Base-by-base conservation (phyloP, 2,888 invertebrate species). In the Eupeodes luniger region DNA sequence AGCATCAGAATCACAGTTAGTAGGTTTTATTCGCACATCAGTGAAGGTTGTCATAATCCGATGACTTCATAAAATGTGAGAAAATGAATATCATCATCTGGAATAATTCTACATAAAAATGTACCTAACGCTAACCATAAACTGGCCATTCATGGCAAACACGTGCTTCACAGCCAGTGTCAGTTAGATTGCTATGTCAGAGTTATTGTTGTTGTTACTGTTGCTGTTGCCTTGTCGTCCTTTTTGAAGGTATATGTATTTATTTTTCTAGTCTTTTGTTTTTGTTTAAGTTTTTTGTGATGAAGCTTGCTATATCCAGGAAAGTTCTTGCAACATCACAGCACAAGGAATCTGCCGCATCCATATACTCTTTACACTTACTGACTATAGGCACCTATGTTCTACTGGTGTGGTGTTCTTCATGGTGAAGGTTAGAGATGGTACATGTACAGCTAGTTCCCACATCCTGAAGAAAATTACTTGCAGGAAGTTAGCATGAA, bases 401-500 rank as follows among this genome's bases (percentile, higher is more conserved):
- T 4, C 5, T 9, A 40, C 19, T 19, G 19, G 19, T 19, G 19
- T 19, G 19, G 5, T 40, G 40, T 34, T 7, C n/a, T 5, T 36
- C 53, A 11, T 70, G 55, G 0, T 4, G 16, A n/a, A 40, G 36
- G 16, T 5, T 40, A 19, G 55, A 19, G 12, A 14, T 55, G n/a
- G n/a, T 9, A 12, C 7, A 61, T 4, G 14, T 10, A 47, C 7
- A 47, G 47, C 47, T 11, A 67, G 36, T 72, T 76, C 34, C 14
- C 49, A 67, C 80, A 76, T 80, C 72, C 70, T 61, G 59, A 80
- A 61, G 44, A 55, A 66, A 74, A 80, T 84, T 83, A 75, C 47
- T 74, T 69, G 64, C 78, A 83, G 84, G 80, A 84, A 72, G 79
- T 80, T 77, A 44, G 55, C 72, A 82, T 82, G 74, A 84, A 80